Conservation (phyloP, 2,888 invertebrate genomes). For the Serripes groenlandicus region DNA sequence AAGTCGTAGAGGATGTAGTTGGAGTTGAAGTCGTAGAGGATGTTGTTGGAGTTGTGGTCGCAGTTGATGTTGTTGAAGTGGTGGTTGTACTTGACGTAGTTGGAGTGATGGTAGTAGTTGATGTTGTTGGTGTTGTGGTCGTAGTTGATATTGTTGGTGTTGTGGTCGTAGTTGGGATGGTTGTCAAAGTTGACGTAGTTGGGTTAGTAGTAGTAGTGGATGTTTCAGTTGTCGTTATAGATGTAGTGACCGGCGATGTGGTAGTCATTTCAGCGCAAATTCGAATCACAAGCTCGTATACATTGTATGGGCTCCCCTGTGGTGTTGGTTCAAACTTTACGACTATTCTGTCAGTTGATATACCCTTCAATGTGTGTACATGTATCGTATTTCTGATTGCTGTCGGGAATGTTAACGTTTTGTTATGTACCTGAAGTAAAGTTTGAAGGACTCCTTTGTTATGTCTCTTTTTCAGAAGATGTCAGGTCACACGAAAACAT, state of each 20-base stretch:
- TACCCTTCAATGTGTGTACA: background rate
- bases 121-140: background rate
- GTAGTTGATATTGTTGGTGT: conserved; percentile 8
- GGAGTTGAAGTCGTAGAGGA: background rate
- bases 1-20: background rate
- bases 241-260: background rate
- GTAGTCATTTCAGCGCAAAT: background rate
- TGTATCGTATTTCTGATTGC: background rate
- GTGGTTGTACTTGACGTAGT: background rate
- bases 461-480: too few species aligned
- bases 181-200: background rate
- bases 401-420: background rate
- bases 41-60: conserved; percentile 4
- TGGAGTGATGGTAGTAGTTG: background rate
- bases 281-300: background rate
- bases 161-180: conserved; percentile 6
- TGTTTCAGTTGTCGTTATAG: background rate
- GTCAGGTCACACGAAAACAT: too few species aligned
- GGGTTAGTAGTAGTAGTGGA: background rate
- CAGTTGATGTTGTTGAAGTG: conserved; percentile 3
- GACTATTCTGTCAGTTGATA: background rate
- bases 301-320: background rate
- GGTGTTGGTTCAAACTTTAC: background rate
- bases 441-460: too few species aligned
- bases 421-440: background rate